Percentiles rank a stretch among this genome's conserved stretches.
These are phyloP conservation scores for Drosophila littoralis DNA, from an alignment of 1,140 invertebrate species.

Conservation along the genomic window DNA sequence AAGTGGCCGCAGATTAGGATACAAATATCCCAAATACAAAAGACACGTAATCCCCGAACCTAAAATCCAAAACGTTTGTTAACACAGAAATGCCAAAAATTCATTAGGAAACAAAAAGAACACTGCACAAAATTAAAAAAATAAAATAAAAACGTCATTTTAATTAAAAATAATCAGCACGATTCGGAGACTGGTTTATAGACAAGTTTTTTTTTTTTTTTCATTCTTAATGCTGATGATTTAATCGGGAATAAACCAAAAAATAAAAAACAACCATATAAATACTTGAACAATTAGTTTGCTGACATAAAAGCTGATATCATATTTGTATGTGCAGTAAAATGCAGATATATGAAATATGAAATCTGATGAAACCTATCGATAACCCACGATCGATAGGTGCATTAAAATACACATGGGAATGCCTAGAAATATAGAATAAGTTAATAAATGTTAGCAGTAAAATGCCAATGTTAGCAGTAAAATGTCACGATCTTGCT, in stretches of 20 bases:
- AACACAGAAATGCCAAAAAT: neutral
- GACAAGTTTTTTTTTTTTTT: slow-evolving; percentile 25
- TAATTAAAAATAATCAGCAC: slow-evolving; percentile 19
- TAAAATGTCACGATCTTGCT: too few relatives aligned
- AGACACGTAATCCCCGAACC: slow-evolving; percentile 6
- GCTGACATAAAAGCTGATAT: neutral
- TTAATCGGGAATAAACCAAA: slow-evolving; percentile 24
- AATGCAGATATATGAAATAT: neutral
- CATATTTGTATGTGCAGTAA: slow-evolving; percentile 4
- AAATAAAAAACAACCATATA: neutral
- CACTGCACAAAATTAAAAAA: neutral
- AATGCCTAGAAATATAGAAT: too few relatives aligned
- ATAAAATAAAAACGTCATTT: slow-evolving; percentile 23
- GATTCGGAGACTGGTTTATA: slow-evolving; percentile 31
- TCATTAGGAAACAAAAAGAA: neutral
- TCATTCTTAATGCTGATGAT: slow-evolving; percentile 26
- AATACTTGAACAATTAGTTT: neutral
- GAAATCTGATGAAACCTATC: too few relatives aligned
- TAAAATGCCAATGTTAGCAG: too few relatives aligned
- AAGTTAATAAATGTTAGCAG: too few relatives aligned
- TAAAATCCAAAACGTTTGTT: too few relatives aligned
- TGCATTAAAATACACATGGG: neutral
- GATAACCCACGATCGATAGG: neutral
- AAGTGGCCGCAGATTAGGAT: neutral
- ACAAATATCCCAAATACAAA: neutral